Base-by-base conservation (phyloP, 1,140 invertebrate species). In the Patella vulgata region DNA sequence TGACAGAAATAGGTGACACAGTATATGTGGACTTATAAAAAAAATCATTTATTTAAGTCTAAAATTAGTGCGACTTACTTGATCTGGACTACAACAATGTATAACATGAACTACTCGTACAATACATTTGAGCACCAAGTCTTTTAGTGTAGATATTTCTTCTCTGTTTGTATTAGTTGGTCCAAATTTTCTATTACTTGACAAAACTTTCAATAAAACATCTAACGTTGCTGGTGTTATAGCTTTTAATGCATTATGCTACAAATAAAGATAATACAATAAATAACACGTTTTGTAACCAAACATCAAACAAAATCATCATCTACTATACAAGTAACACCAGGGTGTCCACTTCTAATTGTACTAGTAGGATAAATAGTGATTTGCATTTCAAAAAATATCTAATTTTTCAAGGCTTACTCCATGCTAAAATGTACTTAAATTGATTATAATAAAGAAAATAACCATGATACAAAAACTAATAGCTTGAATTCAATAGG, bases 161-260 rank as follows among this genome's bases (percentile, higher is more conserved):
- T 68, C 87, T 73, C 21, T 84, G 78, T 75, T 59, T 42, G 70
- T 68, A 62, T 75, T 75, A 25, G 71, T 72, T 33, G 69, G 71
- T 59, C 72, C 69, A 8, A 68, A 63, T 25, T n/a, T 27, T 12
- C 73, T 48, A 19, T 65, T 68, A 0, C 54, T 30, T 0, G 74
- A 74, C 36, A 83, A 54, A 23, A 79, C 61, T 44, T 84, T 84
- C 73, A 88, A 85, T 30, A 89, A 74, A 60, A 89, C 80, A 66
- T 88, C 87, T 28, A 88, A 82, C 4, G 88, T 89, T 12, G 89
- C 88, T 17, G 89, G 89, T 68, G 87, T 89, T 51, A 89, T 87
- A 19, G 87, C 87, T 56, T 85, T 82, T 66, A 89, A 80, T 19
- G 88, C 88, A 86, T 89, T 89, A 27, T 85, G 84, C 88, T 89